Percentiles rank a stretch among this genome's conserved stretches.
Evolutionary conservation across 2,888 invertebrate species (phyloP).

Genomic region (Dendrolimus houi): DNA sequence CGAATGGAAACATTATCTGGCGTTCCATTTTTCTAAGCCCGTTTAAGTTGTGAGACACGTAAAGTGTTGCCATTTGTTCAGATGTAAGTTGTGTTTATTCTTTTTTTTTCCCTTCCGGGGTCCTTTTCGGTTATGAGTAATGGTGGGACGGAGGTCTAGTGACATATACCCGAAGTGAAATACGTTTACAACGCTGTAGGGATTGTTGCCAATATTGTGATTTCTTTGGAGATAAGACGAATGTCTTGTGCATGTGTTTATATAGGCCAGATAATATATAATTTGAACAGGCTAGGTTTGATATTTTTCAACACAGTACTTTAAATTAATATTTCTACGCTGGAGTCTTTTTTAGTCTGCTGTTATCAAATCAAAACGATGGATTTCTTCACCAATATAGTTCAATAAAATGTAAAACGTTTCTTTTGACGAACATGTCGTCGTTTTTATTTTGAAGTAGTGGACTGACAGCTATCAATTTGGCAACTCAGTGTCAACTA

Average conservation of each 20-base stretch:
- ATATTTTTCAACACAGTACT: too few relatives aligned
- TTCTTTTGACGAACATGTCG: too few relatives aligned
- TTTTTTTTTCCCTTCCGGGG: conserved; percentile 36
- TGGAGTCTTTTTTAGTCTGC: too few relatives aligned
- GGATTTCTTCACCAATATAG: too few relatives aligned
- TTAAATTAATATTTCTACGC: too few relatives aligned
- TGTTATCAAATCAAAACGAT: too few relatives aligned
- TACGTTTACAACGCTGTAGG: conserved; percentile 44
- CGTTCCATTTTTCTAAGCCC: conserved; percentile 53
- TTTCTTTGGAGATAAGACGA: conserved; percentile 16
- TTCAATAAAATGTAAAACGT: too few relatives aligned
- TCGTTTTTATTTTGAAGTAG: too few relatives aligned
- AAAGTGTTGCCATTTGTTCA: conserved; percentile 65
- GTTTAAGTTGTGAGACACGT: conserved; percentile 63
- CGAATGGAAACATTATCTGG: conserved; percentile 57
- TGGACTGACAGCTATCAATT: too few relatives aligned
- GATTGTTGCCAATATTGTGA: conserved; percentile 43
- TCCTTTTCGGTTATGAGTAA: conserved; percentile 59
- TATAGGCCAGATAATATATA: not conserved
- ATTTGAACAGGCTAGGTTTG: too few relatives aligned
- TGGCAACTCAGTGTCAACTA: too few relatives aligned
- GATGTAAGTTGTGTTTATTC: conserved; percentile 60
- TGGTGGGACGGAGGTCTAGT: conserved; percentile 40
- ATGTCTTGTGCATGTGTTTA: conserved; percentile 9
- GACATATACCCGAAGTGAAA: conserved; percentile 45